Evolutionary conservation across 2,113 vertebrate genomes (phyloP), one percentile per base, ranked within the genome.

Genomic region (Thunnus maccoyii): DNA sequence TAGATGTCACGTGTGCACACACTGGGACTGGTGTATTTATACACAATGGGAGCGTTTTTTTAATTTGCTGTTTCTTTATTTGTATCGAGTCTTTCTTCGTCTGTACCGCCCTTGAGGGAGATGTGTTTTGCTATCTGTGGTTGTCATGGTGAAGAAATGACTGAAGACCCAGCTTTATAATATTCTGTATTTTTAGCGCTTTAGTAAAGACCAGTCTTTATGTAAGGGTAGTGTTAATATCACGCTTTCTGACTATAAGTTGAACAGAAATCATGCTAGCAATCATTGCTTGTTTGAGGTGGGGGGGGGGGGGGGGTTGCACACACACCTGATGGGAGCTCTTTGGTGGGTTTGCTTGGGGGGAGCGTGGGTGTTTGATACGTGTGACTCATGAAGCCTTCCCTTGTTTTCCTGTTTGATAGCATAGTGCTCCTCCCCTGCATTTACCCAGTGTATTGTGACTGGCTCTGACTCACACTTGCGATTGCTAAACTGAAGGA

Each of bases 101-200:
- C 41, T 65, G 32, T 55, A 30, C n/a, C 30, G 78, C 80, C 68
- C 73, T 70, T 13, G 7, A 80, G 84, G 44, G 55, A 25, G 32
- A 76, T 15, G 25, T 71, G 46, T 61, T 85, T 72, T 52, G n/a
- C 63, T 64, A 61, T 67, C 57, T 60, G 77, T 16, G 55, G 90
- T 89, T 92, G 88, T 89, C 86, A 91, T 92, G 89, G 89, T 71
- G 80, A 91, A 58, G 62, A 69, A 60, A 69, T 73, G 14, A 73
- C 61, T 32, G 48, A 69, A 32, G 55, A 78, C 61, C 11, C 18
- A 75, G 64, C 9, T 64, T 65, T n/a, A 27, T 47, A 78, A 69
- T 36, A 56, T 46, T 76, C 20, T 58, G 58, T 48, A 81, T 87
- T 76, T 75, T 58, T 48, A 83, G 76, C 5, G 2, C 11, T 55